phyloP scores from a whole-genome alignment of 2,888 invertebrate genomes.

The Uropetala carovei region DNA sequence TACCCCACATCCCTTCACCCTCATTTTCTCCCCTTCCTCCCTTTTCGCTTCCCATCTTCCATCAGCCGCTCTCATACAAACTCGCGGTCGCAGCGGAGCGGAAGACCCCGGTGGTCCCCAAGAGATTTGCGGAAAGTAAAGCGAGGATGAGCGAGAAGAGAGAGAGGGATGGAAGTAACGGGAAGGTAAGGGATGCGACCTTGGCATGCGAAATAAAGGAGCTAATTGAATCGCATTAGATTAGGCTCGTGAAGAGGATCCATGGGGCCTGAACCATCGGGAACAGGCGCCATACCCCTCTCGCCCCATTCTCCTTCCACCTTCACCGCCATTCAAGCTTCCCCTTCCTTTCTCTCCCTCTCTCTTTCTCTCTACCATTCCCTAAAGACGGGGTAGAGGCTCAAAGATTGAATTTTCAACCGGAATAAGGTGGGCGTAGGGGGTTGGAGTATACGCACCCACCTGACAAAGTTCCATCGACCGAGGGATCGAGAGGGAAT shows the following conservation, averaged over 20 bases:
- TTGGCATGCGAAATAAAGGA: constrained; percentile 63
- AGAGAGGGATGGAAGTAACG: constrained; percentile 12
- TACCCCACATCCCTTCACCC: neutral
- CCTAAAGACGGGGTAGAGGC: neutral
- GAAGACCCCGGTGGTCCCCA: constrained; percentile 47
- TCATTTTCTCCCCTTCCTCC: neutral
- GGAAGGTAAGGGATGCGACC: constrained; percentile 37
- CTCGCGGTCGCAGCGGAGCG: constrained; percentile 56
- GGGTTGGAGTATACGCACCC: constrained; percentile 39
- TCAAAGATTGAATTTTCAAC: constrained; percentile 58
- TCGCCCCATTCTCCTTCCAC: neutral
- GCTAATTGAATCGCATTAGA: constrained; percentile 64
- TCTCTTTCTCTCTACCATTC: neutral
- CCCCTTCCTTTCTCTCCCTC: neutral
- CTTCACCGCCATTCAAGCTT: neutral
- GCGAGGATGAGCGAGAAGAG: neutral
- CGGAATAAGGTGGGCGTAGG: constrained; percentile 33
- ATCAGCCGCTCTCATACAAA: constrained; percentile 37
- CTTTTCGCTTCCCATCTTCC: constrained; percentile 33
- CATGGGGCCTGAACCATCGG: constrained; percentile 6
- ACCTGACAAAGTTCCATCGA: constrained; percentile 47
- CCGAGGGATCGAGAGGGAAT: neutral
- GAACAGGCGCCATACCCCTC: constrained; percentile 11
- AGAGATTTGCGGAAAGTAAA: constrained; percentile 53
- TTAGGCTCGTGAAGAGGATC: constrained; percentile 36